A percentile compares a stretch with the other conserved stretches of the same genome.
Conservation (phyloP, 2,113 vertebrate species). For the Myrmophylax atrothorax region DNA sequence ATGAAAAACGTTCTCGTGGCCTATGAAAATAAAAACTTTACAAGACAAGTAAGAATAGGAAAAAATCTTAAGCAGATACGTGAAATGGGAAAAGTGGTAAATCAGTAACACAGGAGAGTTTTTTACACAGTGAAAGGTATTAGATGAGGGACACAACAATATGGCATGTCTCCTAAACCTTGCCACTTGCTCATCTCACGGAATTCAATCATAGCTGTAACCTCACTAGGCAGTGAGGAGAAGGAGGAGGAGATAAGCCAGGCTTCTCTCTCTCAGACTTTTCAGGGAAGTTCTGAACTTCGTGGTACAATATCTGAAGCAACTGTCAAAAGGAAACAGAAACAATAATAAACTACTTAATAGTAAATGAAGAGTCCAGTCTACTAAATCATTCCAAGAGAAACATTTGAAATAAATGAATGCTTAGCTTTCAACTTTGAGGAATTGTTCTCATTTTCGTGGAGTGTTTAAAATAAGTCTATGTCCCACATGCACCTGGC, state of each 20-base stretch:
- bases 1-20: not conserved
- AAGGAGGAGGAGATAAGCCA: not conserved
- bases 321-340: not conserved
- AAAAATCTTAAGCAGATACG: not conserved
- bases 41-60: not conserved
- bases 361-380: not conserved
- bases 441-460: constrained; percentile 10
- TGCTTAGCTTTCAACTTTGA: constrained; percentile 21
- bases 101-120: not conserved
- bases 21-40: not conserved
- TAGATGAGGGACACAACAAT: not conserved
- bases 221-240: not conserved
- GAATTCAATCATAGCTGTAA: not conserved
- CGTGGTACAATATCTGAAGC: not conserved
- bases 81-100: not conserved
- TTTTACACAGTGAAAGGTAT: not conserved
- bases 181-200: not conserved
- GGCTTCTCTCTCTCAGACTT: not conserved
- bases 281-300: not conserved
- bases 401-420: constrained; percentile 29
- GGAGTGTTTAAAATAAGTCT: constrained; percentile 2
- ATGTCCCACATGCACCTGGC: not conserved
- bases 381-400: constrained; percentile 7
- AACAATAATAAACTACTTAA: constrained; percentile 19
- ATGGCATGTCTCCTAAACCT: not conserved